Evolutionary conservation across 2,888 invertebrate species (phyloP), one percentile per base, ranked within the genome.

Genomic region (Isoperla grammatica): DNA sequence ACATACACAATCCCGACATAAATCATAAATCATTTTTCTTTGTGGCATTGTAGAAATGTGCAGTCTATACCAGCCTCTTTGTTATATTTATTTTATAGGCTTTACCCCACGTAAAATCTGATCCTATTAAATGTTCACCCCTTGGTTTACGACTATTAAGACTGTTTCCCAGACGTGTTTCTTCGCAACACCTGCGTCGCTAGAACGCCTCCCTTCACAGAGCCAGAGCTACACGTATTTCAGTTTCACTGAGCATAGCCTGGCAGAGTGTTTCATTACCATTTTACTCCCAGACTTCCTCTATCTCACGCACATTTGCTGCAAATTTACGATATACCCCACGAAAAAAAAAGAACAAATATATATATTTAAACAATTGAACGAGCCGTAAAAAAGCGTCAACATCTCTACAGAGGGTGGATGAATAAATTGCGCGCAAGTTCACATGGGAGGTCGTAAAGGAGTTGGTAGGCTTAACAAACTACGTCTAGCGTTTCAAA

Each of bases 11-110:
- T 29, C 29, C 8, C 29, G 29, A 29, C 29, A 29, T 29, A 29
- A 29, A 6, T 29, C 29, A 29, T 29, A 29, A 4, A 29, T n/a
- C 29, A 6, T 29, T 29, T 29, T 29, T 8, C 29, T 29, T 29
- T 29, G 29, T 29, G 29, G 29, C 29, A 29, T 29, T 29, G 8
- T 6, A 29, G 29, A 29, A 29, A 29, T 29, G 29, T 29, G 4
- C 29, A 29, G 29, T 29, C 29, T 29, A 29, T 29, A 29, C 29
- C 29, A 8, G 29, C 29, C 45, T 17, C 17, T 45, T 45, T 45
- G 45, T 19, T 37, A 37, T 53, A 53, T 53, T 53, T 53, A 53
- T 35, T 53, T 53, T 15, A 53, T 53, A 20, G 53, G 15, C 39
- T 39, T 11, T 49, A 29, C 49, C 17, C 37, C 53, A 39, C 15